Base-by-base conservation (phyloP, 2,797 vertebrate genomes). In the Acrocephalus scirpaceus region DNA sequence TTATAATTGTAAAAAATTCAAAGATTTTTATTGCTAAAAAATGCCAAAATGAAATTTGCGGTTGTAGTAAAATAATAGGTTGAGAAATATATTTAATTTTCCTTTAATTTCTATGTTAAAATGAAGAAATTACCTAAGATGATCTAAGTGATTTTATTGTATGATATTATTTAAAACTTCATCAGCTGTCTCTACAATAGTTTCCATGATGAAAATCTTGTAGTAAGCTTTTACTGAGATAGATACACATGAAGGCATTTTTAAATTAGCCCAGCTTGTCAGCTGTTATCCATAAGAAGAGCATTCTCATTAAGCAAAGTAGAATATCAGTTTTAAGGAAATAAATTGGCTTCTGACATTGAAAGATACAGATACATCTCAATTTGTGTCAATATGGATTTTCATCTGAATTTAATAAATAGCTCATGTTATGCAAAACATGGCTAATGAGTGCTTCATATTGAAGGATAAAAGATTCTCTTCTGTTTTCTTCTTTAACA, bases 301-400 rank as follows among this genome's bases (percentile, higher is more conserved):
- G 23, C 36, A 82, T 57, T 86, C 70, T 95, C 47, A 75, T 93
- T 95, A 90, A 74, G n/a, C 22, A 69, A 89, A 74, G 36, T 5
- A 90, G 69, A 51, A 78, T 47, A 88, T 86, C 56, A 80, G 17
- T 86, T 93, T 92, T 90, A 92, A 21, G 45, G 15, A 92, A 93
- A 91, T 48, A 93, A 92, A 90, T 90, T 72, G 34, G 36, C 27
- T 85, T 82, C 86, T 93, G 53, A 81, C 69, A 87, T 32, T 18
- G 45, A 76, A 75, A 70, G 42, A 64, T 79, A 65, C 7, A 73
- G 21, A 64, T 61, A 54, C 10, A 85, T 93, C 64, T 89, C 71
- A 71, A 85, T 93, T 96, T 75, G 44, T 83, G 75, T 83, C 58
- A 92, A 50, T 74, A 77, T 30, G 27, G 30, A 80, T 74, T 93